phyloP scores from a whole-genome alignment of 2,888 invertebrate genomes.

The Gibbula magus region DNA sequence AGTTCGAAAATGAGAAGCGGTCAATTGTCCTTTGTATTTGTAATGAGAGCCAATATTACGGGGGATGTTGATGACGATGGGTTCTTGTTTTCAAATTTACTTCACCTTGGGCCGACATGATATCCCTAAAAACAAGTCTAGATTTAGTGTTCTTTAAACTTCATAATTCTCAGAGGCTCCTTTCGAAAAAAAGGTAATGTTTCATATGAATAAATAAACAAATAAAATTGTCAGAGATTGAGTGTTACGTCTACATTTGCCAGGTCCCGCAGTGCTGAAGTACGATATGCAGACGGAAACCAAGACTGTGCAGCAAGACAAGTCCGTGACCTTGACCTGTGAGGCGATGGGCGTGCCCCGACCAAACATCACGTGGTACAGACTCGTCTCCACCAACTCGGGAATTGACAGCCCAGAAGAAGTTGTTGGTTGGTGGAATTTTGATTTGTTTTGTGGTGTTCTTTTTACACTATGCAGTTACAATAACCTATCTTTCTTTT shows the following conservation, averaged over 20 bases:
- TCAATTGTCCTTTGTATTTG: too few relatives aligned
- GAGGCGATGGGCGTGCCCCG: not conserved
- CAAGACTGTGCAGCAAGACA: not conserved
- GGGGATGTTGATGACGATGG: too few relatives aligned
- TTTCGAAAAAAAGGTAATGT: too few relatives aligned
- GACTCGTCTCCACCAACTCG: not conserved
- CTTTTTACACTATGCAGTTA: not conserved
- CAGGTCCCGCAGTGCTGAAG: slow-evolving; percentile 3
- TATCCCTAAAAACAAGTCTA: too few relatives aligned
- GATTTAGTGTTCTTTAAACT: too few relatives aligned
- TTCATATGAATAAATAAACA: too few relatives aligned
- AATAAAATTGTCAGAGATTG: too few relatives aligned
- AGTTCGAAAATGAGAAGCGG: too few relatives aligned
- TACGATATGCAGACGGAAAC: not conserved
- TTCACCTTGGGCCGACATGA: too few relatives aligned
- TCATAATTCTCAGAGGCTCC: too few relatives aligned
- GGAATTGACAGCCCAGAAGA: not conserved
- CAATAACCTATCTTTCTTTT: not conserved
- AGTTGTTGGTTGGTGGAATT: not conserved
- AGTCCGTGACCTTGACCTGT: not conserved
- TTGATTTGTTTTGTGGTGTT: not conserved
- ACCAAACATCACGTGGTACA: not conserved
- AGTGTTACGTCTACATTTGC: not conserved
- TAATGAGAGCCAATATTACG: too few relatives aligned
- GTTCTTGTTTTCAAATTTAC: too few relatives aligned